phyloP scores from a whole-genome alignment of 2,888 invertebrate genomes.

The Eupsilia transversa region DNA sequence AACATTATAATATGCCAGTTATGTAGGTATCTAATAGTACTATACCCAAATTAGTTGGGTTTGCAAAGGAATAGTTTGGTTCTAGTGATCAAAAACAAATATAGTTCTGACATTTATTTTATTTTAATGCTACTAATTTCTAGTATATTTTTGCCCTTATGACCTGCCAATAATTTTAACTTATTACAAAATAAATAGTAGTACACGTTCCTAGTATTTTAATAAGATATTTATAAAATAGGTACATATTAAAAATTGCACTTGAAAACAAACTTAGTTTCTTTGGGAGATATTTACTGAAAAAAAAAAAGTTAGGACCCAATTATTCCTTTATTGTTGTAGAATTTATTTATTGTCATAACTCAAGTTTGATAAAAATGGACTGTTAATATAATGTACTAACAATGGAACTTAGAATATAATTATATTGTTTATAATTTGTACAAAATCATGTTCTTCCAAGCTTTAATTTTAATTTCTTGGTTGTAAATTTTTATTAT shows the following conservation, averaged over 20 bases:
- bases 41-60: slow-evolving; percentile 45
- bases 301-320: background rate
- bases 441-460: slow-evolving; percentile 89
- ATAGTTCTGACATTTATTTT: background rate
- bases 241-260: slow-evolving; percentile 11
- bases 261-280: background rate
- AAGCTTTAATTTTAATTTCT: slow-evolving; percentile 89
- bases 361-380: slow-evolving; percentile 69
- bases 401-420: slow-evolving; percentile 68
- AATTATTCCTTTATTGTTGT: slow-evolving; percentile 58
- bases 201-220: slow-evolving; percentile 31
- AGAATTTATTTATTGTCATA: slow-evolving; percentile 66
- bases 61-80: slow-evolving; percentile 57
- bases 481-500: slow-evolving; percentile 89
- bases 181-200: slow-evolving; percentile 13
- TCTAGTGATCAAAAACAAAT: slow-evolving; percentile 22
- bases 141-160: background rate
- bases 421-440: slow-evolving; percentile 74
- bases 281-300: background rate
- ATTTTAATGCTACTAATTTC: background rate
- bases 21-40: slow-evolving; percentile 53
- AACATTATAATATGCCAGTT: slow-evolving; percentile 59
- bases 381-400: slow-evolving; percentile 75
- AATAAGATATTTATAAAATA: slow-evolving; percentile 29
- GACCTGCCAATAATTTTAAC: slow-evolving; percentile 13